Evolutionary conservation across 2,113 vertebrate species (phyloP), one percentile per base, ranked within the genome.

Genomic region (Cephalopholis sonnerati): DNA sequence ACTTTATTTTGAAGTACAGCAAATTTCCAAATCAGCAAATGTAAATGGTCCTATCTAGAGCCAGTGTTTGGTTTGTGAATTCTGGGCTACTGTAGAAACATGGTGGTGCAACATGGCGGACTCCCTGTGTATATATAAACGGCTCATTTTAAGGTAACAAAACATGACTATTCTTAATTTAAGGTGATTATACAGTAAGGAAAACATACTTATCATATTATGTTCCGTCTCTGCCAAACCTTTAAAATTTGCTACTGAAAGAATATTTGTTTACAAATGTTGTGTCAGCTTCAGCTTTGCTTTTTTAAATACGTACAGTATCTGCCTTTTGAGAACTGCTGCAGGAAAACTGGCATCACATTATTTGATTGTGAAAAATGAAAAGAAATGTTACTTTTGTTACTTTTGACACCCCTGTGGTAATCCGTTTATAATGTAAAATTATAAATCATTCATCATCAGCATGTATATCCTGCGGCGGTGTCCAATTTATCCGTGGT

Each of bases 331-430:
- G 62, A 70, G 48, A 81, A 71, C 68, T 32, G 59, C 79, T 79
- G 57, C 57, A 77, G 67, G 59, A 32, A n/a, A 79, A 75, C 22
- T 71, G 59, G 61, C 61, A 15, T 70, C 15, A 12, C n/a, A 53
- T 86, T 50, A 76, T 86, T 79, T 73, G 63, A 82, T 89, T 77
- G 59, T 79, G 78, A 77, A 90, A 87, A 84, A 88, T 73, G 15
- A 77, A 62, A 29, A 67, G 58, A 73, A 88, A 70, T 78, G 64
- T 15, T 76, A 41, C 68, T 64, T 73, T 64, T 74, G 54, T 81
- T 75, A 39, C 50, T 29, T 79, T 36, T 87, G 81, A 90, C 76
- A 79, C 25, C 58, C 68, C 73, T 25, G 68, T 48, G 73, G 62
- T 87, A 74, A 82, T 79, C 51, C 72, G 72, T 83, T 89, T 83